Evolutionary conservation across 2,888 invertebrate species (phyloP).

Genomic region (Yponomeuta cagnagella): DNA sequence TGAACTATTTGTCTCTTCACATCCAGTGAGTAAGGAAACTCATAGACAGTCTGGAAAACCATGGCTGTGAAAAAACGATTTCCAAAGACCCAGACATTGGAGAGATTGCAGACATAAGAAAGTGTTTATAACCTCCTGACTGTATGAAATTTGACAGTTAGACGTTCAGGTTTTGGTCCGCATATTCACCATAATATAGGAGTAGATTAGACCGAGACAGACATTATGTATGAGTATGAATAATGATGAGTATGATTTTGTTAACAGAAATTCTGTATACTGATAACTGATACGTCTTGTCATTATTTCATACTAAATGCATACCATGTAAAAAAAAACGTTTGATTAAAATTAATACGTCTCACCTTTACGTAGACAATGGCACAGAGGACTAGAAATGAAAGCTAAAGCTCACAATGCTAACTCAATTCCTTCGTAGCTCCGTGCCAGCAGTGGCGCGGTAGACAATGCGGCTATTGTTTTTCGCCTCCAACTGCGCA

Average conservation of each 20-base stretch:
- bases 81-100: too few species aligned
- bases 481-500: slow-evolving; percentile 29
- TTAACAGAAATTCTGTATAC: too few species aligned
- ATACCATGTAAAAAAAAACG: too few species aligned
- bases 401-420: neutral
- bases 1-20: neutral
- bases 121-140: too few species aligned
- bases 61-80: neutral
- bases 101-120: neutral
- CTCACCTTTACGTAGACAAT: too few species aligned
- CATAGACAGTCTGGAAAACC: neutral
- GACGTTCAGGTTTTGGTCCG: neutral
- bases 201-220: neutral
- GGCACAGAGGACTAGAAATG: too few species aligned
- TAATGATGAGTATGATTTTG: too few species aligned
- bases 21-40: neutral
- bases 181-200: neutral
- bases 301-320: too few species aligned
- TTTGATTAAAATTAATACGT: too few species aligned
- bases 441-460: neutral
- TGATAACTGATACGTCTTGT: too few species aligned
- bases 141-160: neutral
- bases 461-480: slow-evolving; percentile 33
- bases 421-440: neutral
- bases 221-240: neutral